Conservation (phyloP, 2,888 invertebrate genomes). For the Lasioglossum morio region DNA sequence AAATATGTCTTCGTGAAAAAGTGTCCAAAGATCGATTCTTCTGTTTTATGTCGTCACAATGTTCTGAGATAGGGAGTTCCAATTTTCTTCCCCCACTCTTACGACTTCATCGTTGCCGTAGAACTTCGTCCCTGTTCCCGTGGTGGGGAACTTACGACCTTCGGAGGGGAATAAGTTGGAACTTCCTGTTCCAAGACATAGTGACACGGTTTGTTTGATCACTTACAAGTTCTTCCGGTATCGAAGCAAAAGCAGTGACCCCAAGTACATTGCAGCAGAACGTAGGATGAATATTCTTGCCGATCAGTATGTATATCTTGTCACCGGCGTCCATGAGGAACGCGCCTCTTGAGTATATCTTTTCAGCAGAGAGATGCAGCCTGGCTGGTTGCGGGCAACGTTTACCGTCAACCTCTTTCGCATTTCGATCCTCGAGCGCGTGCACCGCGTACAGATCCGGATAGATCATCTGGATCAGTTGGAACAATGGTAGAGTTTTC, state of each 20-base stretch:
- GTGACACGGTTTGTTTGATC: neutral
- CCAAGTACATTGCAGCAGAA: constrained; percentile 93
- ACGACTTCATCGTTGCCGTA: too few relatives aligned
- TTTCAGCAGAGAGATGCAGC: constrained; percentile 94
- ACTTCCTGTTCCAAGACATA: neutral
- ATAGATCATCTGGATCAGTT: constrained; percentile 94
- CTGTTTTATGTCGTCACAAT: neutral
- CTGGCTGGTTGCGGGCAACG: constrained; percentile 89
- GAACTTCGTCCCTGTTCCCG: too few relatives aligned
- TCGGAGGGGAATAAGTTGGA: too few relatives aligned
- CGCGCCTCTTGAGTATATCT: constrained; percentile 93
- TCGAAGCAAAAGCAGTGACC: constrained; percentile 89
- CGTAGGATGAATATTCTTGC: constrained; percentile 90
- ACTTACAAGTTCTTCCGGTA: constrained; percentile 90
- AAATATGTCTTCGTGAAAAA: neutral
- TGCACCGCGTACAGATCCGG: constrained; percentile 97
- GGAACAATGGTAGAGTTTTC: constrained; percentile 93
- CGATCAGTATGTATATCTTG: constrained; percentile 92
- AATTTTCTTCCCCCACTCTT: too few relatives aligned
- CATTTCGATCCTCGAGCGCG: constrained; percentile 87
- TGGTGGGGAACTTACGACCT: too few relatives aligned
- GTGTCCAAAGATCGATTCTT: neutral
- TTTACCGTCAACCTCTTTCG: constrained; percentile 83
- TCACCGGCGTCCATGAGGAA: constrained; percentile 96
- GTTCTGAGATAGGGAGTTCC: neutral